Conservation (phyloP, 2,797 vertebrate species). For the Microctenopoma steveboyesi region DNA sequence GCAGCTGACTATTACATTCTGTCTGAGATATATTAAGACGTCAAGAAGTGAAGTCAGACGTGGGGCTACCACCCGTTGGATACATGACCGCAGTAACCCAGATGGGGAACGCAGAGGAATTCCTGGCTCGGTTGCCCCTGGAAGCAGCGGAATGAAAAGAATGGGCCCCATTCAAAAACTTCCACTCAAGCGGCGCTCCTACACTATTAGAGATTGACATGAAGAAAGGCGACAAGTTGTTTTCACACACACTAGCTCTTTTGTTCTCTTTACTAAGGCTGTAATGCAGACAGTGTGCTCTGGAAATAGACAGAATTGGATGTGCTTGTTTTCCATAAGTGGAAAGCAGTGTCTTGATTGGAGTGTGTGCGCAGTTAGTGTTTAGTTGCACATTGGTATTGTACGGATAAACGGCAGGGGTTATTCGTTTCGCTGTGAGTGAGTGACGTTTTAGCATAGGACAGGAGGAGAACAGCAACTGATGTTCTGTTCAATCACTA, state of each 20-base stretch:
- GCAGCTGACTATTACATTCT: not conserved
- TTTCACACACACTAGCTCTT: conserved; percentile 75
- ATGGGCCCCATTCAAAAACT: conserved; percentile 78
- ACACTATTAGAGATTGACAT: conserved; percentile 79
- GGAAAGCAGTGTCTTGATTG: conserved; percentile 58
- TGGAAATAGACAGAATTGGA: conserved; percentile 70
- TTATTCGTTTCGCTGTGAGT: conserved; percentile 18
- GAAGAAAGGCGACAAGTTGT: conserved; percentile 76
- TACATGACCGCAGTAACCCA: conserved; percentile 41
- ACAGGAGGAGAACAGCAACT: conserved; percentile 3
- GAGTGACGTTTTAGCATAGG: conserved; percentile 26
- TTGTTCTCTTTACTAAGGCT: conserved; percentile 64
- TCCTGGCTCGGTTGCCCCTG: conserved; percentile 68
- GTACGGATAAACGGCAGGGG: conserved; percentile 38
- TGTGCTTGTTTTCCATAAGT: conserved; percentile 68
- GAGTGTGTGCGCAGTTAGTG: conserved; percentile 67
- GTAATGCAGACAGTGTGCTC: conserved; percentile 62
- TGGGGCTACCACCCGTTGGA: conserved; percentile 31
- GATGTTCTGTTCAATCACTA: conserved; percentile 1
- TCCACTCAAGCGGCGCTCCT: conserved; percentile 71
- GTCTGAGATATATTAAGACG: conserved; percentile 56
- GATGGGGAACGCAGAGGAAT: conserved; percentile 59
- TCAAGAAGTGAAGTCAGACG: conserved; percentile 42
- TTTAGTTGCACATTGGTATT: conserved; percentile 47
- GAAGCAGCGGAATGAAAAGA: conserved; percentile 74